These are phyloP conservation scores for Aptenodytes patagonicus DNA, from an alignment of 2,113 vertebrate genomes.

Conservation along the genomic window DNA sequence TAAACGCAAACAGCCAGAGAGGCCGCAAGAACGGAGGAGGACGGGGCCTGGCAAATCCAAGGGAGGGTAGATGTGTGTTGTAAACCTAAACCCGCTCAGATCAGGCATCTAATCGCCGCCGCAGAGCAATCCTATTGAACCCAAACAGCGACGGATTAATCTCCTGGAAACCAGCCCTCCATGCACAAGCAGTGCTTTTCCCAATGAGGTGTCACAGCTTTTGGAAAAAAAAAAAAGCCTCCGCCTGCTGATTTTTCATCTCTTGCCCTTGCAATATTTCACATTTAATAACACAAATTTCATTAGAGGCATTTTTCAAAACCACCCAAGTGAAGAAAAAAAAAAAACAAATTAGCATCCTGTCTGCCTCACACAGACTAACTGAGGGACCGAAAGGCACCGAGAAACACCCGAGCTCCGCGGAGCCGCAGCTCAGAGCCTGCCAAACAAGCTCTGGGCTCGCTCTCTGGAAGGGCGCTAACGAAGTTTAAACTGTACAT, in stretches of 20 bases:
- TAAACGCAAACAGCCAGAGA: background rate
- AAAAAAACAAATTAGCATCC: background rate
- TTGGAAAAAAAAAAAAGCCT: background rate
- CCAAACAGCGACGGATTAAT: background rate
- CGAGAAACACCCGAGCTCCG: background rate
- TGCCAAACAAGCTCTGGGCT: background rate
- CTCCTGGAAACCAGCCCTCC: background rate
- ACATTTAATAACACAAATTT: background rate
- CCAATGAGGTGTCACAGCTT: background rate
- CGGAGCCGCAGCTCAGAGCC: fast-evolving
- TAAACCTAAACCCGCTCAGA: background rate
- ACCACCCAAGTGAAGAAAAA: background rate
- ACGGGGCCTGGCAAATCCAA: background rate
- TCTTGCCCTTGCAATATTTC: background rate
- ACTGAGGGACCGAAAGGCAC: background rate
- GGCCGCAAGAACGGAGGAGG: fast-evolving
- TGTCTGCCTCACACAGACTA: background rate
- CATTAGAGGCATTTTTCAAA: background rate
- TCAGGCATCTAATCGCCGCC: background rate
- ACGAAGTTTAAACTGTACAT: background rate
- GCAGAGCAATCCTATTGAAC: background rate
- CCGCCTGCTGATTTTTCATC: background rate
- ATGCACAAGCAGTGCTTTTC: background rate
- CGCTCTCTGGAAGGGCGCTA: background rate
- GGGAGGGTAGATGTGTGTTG: background rate